Base-by-base conservation (phyloP, 2,888 invertebrate genomes). In the Aleiodes leptofemur region DNA sequence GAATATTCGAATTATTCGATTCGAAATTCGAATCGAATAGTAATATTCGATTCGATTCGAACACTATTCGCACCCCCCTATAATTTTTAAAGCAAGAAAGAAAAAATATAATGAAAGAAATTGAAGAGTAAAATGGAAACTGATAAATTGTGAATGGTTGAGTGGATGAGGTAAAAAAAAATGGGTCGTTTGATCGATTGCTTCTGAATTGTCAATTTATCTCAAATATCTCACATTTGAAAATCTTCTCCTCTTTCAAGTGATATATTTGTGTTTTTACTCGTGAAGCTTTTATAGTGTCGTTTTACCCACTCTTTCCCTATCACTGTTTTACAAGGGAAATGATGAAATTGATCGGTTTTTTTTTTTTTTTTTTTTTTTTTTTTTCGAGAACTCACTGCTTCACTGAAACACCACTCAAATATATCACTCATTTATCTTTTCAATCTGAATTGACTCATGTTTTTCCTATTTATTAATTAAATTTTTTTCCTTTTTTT, bases 241-340 rank as follows among this genome's bases (percentile, higher is more conserved):
- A 48, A 53, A 55, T 53, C 66, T 66, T 66, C 69, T 34, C 55
- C 59, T 61, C 16, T 73, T 53, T 66, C 14, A 51, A 55, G 13
- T 11, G n/a, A 29, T 50, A 31, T 72, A 57, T 56, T 53, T 68
- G 61, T 51, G 55, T 50, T 68, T 48, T 31, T 73, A 23, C 38
- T 61, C 68, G 38, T 68, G 51, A 68, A 57, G 74, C 80, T 80
- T 78, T 80, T 80, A 80, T 80, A 74, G 80, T 78, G 77, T 80
- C 80, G 72, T 74, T 77, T 80, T 80, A 78, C 80, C 61, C n/a
- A n/a, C n/a, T 34, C 16, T 61, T 71, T 16, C 51, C 23, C 66
- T 57, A 61, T 9, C 43, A 43, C 69, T 57, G 56, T 69, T 23
- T 48, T 64, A 14, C 23, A 55, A 34, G 38, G 50, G 56, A 74